Evolutionary conservation across 1,140 invertebrate species (phyloP), one percentile per base, ranked within the genome.

Genomic region (Lepidurus apus): DNA sequence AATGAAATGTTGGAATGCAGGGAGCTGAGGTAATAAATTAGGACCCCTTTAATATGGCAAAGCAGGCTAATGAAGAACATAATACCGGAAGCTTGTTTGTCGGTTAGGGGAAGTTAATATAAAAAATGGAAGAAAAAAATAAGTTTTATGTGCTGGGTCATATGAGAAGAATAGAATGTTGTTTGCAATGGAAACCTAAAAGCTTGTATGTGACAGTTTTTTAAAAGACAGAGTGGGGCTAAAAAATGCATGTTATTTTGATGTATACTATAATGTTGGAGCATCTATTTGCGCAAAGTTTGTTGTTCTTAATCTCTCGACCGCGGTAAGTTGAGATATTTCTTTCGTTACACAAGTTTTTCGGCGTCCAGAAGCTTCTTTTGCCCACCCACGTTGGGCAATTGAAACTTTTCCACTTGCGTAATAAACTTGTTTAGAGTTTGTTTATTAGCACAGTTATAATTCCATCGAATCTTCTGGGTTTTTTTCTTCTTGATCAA

Each of bases 11-110:
- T 65, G 53, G 53, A n/a, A 65, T 65, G 53, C 53, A 65, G 21
- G 53, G 21, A 13, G 53, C 53, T 11, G 17, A 65, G 21, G 53
- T 65, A 13, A 21, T 65, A 65, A 65, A n/a, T 65, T 65, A 65
- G n/a, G 53, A 21, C 53, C 10, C 45, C 34, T 34, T 47, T 47
- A 47, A 47, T 47, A 47, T 47, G 45, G 10, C 6, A 13, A 65
- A 17, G 45, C 45, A 65, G 53, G 53, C 53, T 65, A 65, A 65
- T 65, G 53, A 65, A 65, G 53, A 65, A 65, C 53, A 65, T 65
- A 65, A 65, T 21, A 65, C 53, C 53, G 53, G 53, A 65, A 65
- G 53, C 53, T 11, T 65, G 53, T 65, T 65, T 65, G 53, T 65
- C 53, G 53, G 53, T 21, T 65, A 21, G 53, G 53, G 13, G 53